phyloP scores from a whole-genome alignment of 2,888 invertebrate species.

The Neoscelio sp. region DNA sequence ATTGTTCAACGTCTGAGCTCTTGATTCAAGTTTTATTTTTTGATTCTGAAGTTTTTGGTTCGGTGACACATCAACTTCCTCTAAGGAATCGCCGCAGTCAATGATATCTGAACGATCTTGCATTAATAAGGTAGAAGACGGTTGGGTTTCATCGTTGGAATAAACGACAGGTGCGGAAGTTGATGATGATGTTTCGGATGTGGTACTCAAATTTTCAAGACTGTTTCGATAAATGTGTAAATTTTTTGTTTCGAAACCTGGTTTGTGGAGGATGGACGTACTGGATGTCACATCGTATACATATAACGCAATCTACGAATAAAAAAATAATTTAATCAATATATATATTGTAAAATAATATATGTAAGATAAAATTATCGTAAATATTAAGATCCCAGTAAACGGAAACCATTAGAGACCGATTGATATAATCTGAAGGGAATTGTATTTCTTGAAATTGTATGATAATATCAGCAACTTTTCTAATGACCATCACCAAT shows the following conservation, averaged over 20 bases:
- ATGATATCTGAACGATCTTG: conserved; percentile 75
- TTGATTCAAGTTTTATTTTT: conserved; percentile 68
- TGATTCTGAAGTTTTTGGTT: conserved; percentile 31
- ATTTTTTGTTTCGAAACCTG: conserved; percentile 80
- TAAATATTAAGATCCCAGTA: no score
- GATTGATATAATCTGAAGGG: no score
- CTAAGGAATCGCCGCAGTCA: conserved; percentile 36
- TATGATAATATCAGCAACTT: no score
- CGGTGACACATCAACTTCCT: background rate
- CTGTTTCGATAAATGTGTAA: conserved; percentile 79
- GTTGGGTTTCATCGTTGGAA: conserved; percentile 4
- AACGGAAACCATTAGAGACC: no score
- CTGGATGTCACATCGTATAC: conserved; percentile 81
- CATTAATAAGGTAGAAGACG: conserved; percentile 62
- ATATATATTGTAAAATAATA: background rate
- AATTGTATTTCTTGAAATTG: no score
- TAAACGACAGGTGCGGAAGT: conserved; percentile 12
- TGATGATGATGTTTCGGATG: conserved; percentile 62
- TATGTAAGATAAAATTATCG: background rate
- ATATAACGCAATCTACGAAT: conserved; percentile 78
- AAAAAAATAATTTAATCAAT: background rate
- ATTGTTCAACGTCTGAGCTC: conserved; percentile 76
- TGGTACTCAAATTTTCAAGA: conserved; percentile 72
- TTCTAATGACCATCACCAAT: no score
- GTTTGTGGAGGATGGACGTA: conserved; percentile 76